Conservation (phyloP, 2,113 vertebrate species). For the Platysteira castanea region DNA sequence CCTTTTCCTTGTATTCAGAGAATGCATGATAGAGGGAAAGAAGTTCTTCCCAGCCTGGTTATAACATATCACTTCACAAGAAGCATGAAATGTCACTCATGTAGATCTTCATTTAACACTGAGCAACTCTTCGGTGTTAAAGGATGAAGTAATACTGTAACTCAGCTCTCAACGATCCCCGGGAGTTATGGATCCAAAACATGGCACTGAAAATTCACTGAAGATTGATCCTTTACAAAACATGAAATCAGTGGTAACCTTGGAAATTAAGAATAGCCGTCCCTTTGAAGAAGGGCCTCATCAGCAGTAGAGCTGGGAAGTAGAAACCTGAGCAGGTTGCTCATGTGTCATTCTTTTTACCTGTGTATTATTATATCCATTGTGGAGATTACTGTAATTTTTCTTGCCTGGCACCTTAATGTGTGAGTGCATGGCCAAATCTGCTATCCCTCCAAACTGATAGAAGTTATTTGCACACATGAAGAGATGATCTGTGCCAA, state of each 20-base stretch:
- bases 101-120: background rate
- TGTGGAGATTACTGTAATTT: background rate
- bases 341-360: background rate
- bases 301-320: background rate
- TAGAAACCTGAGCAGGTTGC: background rate
- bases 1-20: background rate
- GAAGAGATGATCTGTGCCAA: background rate
- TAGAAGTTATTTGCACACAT: background rate
- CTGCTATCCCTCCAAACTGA: background rate
- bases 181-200: background rate
- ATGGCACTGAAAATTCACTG: background rate
- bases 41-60: background rate
- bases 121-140: background rate
- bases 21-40: background rate
- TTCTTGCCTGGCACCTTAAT: constrained; percentile 5
- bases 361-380: background rate
- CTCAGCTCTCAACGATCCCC: background rate
- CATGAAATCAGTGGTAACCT: background rate
- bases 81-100: background rate
- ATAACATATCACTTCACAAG: background rate
- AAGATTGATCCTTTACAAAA: background rate
- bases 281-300: background rate
- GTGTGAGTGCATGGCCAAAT: background rate
- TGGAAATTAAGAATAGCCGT: constrained; percentile 3
- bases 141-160: background rate